phyloP scores from a whole-genome alignment of 2,113 vertebrate species.

The Gopherus evgoodei region DNA sequence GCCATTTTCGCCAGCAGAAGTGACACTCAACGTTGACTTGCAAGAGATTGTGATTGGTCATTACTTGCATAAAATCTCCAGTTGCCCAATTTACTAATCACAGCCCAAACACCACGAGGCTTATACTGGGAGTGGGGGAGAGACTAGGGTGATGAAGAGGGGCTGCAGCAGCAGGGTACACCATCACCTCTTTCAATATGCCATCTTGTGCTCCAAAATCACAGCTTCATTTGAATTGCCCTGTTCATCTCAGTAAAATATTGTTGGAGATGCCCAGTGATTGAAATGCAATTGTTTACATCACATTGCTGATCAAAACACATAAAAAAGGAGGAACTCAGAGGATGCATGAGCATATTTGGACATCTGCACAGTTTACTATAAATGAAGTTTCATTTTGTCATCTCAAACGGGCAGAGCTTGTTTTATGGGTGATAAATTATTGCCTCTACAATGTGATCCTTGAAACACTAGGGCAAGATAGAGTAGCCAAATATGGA shows the following conservation, averaged over 20 bases:
- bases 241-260: neutral
- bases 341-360: neutral
- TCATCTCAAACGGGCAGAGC: neutral
- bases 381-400: neutral
- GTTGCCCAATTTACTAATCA: neutral
- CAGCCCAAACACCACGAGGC: neutral
- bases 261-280: neutral
- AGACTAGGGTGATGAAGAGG: neutral
- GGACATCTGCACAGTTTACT: neutral
- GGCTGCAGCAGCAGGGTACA: neutral
- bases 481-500: neutral
- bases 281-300: neutral
- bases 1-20: neutral
- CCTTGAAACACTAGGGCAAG: neutral
- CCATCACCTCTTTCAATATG: neutral
- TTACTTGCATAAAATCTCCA: neutral
- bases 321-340: neutral
- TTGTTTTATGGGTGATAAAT: neutral
- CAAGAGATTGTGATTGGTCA: neutral
- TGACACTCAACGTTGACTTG: neutral
- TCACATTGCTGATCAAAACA: neutral
- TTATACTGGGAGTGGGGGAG: neutral
- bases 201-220: neutral
- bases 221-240: neutral
- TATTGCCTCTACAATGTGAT: neutral